Percentiles rank a stretch among this genome's conserved stretches.
phyloP scores from a whole-genome alignment of 2,113 vertebrate genomes.

The Campylomormyrus numenius region DNA sequence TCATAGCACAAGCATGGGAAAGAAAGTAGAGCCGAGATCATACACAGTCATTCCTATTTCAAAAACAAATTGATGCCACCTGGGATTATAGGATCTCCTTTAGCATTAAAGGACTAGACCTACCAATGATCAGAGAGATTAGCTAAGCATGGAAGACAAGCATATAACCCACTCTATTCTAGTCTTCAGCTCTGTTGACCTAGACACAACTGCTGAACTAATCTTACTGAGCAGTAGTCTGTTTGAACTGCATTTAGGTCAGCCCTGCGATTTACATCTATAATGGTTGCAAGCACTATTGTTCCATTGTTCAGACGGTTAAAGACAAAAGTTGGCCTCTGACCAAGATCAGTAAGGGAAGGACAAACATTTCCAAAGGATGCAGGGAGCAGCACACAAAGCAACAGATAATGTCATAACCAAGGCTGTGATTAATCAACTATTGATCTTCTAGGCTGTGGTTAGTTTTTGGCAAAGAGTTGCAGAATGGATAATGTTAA shows the following conservation, averaged over 20 bases:
- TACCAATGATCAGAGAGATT: not conserved
- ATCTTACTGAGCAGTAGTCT: not conserved
- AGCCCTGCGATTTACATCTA: not conserved
- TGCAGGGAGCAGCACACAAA: not conserved
- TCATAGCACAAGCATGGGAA: not conserved
- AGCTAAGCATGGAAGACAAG: not conserved
- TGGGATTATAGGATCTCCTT: not conserved
- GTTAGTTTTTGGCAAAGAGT: not conserved
- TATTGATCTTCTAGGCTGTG: no score
- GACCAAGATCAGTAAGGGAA: constrained; percentile 1
- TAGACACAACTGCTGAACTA: not conserved
- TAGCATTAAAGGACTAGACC: not conserved
- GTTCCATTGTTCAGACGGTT: not conserved
- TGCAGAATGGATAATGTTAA: not conserved
- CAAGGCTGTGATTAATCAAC: not conserved
- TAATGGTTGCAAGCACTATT: not conserved
- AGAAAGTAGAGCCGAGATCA: not conserved
- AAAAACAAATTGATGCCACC: not conserved
- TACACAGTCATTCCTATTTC: not conserved
- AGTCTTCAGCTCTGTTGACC: not conserved
- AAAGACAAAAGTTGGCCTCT: not conserved
- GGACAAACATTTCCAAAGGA: not conserved
- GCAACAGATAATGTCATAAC: not conserved
- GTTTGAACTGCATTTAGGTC: not conserved
- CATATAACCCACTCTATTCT: not conserved